Evolutionary conservation across 1,140 invertebrate genomes (phyloP), one percentile per base, ranked within the genome.

Genomic region (Heliconius hermathena): DNA sequence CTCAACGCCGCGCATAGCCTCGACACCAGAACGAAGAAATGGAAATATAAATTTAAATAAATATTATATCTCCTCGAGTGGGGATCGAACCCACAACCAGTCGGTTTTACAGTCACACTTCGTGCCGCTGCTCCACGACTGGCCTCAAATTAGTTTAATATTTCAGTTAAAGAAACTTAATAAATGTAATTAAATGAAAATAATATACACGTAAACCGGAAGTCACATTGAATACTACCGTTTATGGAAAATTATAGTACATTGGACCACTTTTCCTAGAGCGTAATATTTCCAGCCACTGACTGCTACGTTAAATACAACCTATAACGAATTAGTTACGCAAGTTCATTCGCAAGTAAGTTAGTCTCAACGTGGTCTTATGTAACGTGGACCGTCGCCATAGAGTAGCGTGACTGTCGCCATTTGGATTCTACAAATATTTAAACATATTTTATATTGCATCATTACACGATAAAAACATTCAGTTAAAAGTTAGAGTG

Each of bases 351-450:
- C 16, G 3, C 60, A 29, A 16, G 22, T 22, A 66, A 66, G 1
- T 73, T 60, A 38, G 73, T 57, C n/a, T 57, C 54, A 57, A 22
- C n/a, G 54, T 79, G 29, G 26, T 77, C 76, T 82, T 82, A 82
- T 82, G 78, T 82, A 82, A 82, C 52, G 66, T 70, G 74, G 74
- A 11, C 11, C 2, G 13, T 46, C 11, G 77, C 70, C 72, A 74
- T 77, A 26, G 57, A 66, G 57, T 66, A 72, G 49, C 73, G 77
- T 82, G 75, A 81, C 79, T 70, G 75, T 73, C 71, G 79, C 79
- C 72, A 41, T 78, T 81, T 81, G 70, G 77, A 66, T 82, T 76
- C 77, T 75, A 79, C 78, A 82, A 82, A 82, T 79, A 82, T 78
- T 74, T 77, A 46, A 77, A 60, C 77, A 77, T 72, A 77, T 36